These are phyloP conservation scores for Cydia strobilella DNA, from an alignment of 1,140 invertebrate genomes.

Conservation along the genomic window DNA sequence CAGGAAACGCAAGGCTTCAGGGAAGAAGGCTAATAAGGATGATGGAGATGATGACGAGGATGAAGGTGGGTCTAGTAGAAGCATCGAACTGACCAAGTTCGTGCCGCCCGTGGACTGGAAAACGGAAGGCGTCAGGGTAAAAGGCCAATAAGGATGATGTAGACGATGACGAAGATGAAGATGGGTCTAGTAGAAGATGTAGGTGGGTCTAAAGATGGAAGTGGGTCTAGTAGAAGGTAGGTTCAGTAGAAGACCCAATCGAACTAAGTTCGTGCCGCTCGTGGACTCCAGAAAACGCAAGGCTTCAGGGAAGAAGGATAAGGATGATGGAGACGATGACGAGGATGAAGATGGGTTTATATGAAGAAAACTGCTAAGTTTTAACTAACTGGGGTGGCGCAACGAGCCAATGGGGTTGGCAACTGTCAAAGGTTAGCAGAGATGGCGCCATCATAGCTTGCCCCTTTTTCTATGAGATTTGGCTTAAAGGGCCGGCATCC, in stretches of 20 bases:
- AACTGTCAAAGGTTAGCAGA: too few species aligned
- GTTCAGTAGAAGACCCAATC: constrained; percentile 91
- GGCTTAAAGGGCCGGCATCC: too few species aligned
- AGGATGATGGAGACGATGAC: constrained; percentile 84
- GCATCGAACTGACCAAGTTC: constrained; percentile 83
- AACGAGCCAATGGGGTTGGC: too few species aligned
- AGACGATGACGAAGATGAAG: constrained; percentile 83
- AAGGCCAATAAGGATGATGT: constrained; percentile 81
- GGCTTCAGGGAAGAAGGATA: constrained; percentile 66
- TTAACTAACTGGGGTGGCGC: too few species aligned
- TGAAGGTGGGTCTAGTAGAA: background rate
- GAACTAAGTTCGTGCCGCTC: constrained; percentile 87
- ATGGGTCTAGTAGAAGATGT: background rate
- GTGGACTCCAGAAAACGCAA: constrained; percentile 86
- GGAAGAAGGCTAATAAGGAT: too few species aligned
- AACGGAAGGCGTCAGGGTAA: constrained; percentile 81
- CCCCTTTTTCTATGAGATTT: too few species aligned
- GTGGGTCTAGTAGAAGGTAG: too few species aligned
- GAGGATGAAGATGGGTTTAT: constrained; percentile 76
- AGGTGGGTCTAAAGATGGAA: too few species aligned
- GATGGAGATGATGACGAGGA: too few species aligned
- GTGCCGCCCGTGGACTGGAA: constrained; percentile 86
- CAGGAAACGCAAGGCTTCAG: too few species aligned
- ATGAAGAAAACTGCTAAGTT: too few species aligned
- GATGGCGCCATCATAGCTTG: too few species aligned